Evolutionary conservation across 2,797 vertebrate genomes (phyloP).

Genomic region (Thunnus albacares): DNA sequence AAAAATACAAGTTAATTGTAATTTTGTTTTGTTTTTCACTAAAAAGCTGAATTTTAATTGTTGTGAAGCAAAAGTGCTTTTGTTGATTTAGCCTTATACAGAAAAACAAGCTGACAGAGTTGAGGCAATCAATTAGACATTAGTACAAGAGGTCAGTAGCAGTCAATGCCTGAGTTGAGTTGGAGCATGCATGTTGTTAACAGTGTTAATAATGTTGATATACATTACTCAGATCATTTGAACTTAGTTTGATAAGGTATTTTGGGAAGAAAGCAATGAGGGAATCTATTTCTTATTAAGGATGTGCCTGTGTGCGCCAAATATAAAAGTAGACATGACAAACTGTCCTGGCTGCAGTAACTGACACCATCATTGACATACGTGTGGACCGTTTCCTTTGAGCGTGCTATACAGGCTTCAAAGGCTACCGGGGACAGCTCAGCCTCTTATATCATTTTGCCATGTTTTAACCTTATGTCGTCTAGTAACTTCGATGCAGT

Average conservation of each 20-base stretch:
- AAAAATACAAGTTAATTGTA: too few relatives aligned
- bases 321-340: slow-evolving; percentile 20
- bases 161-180: slow-evolving; percentile 33
- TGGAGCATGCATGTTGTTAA: slow-evolving; percentile 59
- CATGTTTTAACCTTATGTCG: slow-evolving; percentile 1
- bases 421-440: neutral
- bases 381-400: slow-evolving; percentile 5
- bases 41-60: neutral
- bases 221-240: slow-evolving; percentile 38
- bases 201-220: slow-evolving; percentile 69
- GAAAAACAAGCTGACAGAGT: slow-evolving; percentile 1
- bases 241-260: neutral
- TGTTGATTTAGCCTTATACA: neutral
- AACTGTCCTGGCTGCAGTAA: neutral
- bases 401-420: neutral
- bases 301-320: neutral
- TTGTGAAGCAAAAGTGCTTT: neutral
- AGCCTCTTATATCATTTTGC: slow-evolving; percentile 9
- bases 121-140: slow-evolving; percentile 13
- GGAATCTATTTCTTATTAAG: neutral
- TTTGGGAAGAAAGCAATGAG: slow-evolving; percentile 14
- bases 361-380: neutral
- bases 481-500: neutral
- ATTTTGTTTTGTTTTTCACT: too few relatives aligned
- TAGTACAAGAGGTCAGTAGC: slow-evolving; percentile 15